phyloP scores from a whole-genome alignment of 37 sponge, comb jelly and placozoan genomes.

The Halichondria panicea region DNA sequence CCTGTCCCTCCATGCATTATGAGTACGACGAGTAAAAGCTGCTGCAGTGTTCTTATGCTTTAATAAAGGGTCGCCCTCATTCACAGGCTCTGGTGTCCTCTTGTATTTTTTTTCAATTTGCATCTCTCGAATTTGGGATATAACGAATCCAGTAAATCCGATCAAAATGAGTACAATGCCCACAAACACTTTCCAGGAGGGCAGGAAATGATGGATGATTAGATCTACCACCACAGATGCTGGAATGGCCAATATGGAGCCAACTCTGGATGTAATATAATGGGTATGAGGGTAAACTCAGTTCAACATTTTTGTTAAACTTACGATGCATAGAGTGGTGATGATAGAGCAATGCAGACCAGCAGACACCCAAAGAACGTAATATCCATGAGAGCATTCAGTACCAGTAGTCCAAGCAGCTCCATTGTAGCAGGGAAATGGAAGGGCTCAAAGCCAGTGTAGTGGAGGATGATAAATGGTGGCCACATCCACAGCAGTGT shows the following conservation, averaged over 20 bases:
- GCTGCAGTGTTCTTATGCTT: too few relatives aligned
- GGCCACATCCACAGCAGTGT: constrained; percentile 63
- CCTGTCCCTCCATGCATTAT: too few relatives aligned
- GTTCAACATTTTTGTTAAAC: not conserved
- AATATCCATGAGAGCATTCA: constrained; percentile 39
- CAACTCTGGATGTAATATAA: constrained; percentile 35
- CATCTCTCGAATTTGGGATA: constrained; percentile 31
- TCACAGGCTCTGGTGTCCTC: too few relatives aligned
- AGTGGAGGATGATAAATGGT: constrained; percentile 21
- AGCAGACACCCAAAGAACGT: constrained; percentile 39
- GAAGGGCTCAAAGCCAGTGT: constrained; percentile 33
- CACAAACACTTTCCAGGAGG: constrained; percentile 21
- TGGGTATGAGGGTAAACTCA: not conserved
- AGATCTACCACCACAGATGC: constrained; percentile 55
- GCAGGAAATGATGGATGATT: constrained; percentile 33
- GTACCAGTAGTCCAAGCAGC: constrained; percentile 15
- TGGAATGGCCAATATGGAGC: constrained; percentile 48
- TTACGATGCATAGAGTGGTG: constrained; percentile 70
- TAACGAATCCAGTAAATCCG: constrained; percentile 45
- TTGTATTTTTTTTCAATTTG: not conserved
- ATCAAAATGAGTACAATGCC: constrained; percentile 35
- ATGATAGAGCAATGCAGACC: constrained; percentile 57
- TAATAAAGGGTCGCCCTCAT: too few relatives aligned
- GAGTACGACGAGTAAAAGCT: too few relatives aligned
- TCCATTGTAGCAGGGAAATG: constrained; percentile 35